A percentile compares a stretch with the other conserved stretches of the same genome.
These are phyloP conservation scores for Threskiornis aethiopicus DNA, from an alignment of 2,797 vertebrate genomes.

Conservation along the genomic window DNA sequence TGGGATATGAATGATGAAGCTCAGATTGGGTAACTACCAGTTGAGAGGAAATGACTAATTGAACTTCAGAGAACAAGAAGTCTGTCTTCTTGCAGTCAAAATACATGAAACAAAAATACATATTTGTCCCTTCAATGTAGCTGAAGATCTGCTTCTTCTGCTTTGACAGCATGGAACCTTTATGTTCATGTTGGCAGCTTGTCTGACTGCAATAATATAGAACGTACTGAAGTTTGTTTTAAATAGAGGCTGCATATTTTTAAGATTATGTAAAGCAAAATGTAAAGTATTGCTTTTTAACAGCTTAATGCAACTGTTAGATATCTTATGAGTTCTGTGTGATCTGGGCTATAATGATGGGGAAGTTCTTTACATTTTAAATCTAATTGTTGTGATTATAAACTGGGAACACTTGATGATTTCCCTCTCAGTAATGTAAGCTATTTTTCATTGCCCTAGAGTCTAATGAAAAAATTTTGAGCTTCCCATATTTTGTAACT, in stretches of 20 bases:
- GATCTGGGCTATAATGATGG: neutral
- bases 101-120: slow-evolving; percentile 56
- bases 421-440: neutral
- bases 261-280: slow-evolving; percentile 6
- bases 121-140: slow-evolving; percentile 53
- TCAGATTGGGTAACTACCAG: slow-evolving; percentile 69
- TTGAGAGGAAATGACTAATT: slow-evolving; percentile 72
- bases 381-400: neutral
- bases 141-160: slow-evolving; percentile 59
- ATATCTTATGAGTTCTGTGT: neutral
- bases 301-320: neutral
- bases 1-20: slow-evolving; percentile 67
- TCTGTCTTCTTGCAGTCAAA: slow-evolving; percentile 71
- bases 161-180: slow-evolving; percentile 58
- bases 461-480: neutral
- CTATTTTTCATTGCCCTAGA: neutral
- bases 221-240: slow-evolving; percentile 10
- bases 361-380: neutral
- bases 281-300: neutral
- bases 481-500: neutral
- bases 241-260: neutral
- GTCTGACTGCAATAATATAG: slow-evolving; percentile 39
- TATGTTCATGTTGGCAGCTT: slow-evolving; percentile 48
- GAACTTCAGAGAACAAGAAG: slow-evolving; percentile 72
- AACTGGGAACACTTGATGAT: neutral